Evolutionary conservation across 2,888 invertebrate genomes (phyloP), one percentile per base, ranked within the genome.

Genomic region (Cantharis nigra): DNA sequence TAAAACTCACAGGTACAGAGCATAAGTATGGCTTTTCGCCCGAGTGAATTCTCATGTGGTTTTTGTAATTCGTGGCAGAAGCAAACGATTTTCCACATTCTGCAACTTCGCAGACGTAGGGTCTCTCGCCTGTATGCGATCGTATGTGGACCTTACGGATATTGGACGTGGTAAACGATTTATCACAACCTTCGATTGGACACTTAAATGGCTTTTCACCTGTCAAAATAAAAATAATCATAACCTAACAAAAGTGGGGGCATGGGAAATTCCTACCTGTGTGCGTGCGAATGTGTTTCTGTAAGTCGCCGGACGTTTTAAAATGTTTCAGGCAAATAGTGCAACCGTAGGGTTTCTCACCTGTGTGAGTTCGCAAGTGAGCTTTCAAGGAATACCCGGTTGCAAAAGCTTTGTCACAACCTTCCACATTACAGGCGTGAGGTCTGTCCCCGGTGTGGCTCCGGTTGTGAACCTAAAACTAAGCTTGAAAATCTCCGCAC

Each of bases 11-110:
- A 81, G 89, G 87, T 13, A 92, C 90, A 13, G 89, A 87, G 84
- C 93, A 93, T 18, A 90, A 90, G 82, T 92, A 93, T 0, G 93
- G 93, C 84, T 93, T 93, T 84, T 93, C 93, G 18, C 93, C 93
- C 65, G 92, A 92, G 86, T 93, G 93, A 83, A 93, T 93, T 75
- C 93, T 87, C 81, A 92, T 89, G 83, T 93, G 93, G 85, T 93
- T 93, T 84, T 92, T 93, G 83, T 91, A 92, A 86, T 93, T 93
- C 7, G 93, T 93, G 9, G 92, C 92, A 63, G 92, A 92, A 3
- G 93, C 91, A 87, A 93, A 93, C 0, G 92, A 91, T 85, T 92
- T 90, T 1, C 90, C 90, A 86, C 93, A 93, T 75, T 89, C 89
- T 9, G 89, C 89, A 80, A 91, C 89, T 9, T 89, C 88, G 83